Evolutionary conservation across 2,888 invertebrate species (phyloP), one percentile per base, ranked within the genome.

Genomic region (Sussaba pulchella): DNA sequence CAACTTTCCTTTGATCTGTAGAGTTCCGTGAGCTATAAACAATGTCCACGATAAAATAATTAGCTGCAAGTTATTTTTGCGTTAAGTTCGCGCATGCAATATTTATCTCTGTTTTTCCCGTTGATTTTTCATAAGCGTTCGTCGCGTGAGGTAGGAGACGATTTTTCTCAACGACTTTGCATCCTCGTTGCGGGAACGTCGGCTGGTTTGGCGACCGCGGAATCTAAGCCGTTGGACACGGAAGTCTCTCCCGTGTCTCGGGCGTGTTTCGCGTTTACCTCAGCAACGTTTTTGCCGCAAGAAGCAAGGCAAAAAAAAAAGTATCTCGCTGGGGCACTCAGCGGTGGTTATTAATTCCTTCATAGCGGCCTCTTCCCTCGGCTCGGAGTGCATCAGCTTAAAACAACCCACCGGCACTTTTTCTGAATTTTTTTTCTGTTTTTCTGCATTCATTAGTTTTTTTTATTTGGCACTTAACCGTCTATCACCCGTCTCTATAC

Each of bases 311-410:
- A 41, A 52, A 63, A 63, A 45, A 50, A 64, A 31, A 64, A 41
- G 54, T 64, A 64, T 54, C 63, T 64, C 63, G 52, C 43, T 21
- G 47, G 67, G 61, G 75, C 67, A 75, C 75, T 75, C 75, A 75
- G 67, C 67, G 50, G 50, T 61, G 61, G 59, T 75, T 75, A 75
- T 75, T 75, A 75, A 75, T 75, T 75, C 67, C 75, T 50, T 67
- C 59, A 47, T 61, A 69, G 75, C 24, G 67, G 67, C 75, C 67
- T 75, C 67, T 50, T 63, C 61, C 57, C 61, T 31, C 43, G 14
- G 31, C 67, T 41, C 67, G 26, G 52, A 75, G 67, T 69, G 69
- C 67, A 75, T 75, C 75, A 75, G 75, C 75, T 75, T 75, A 75
- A 75, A 75, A 75, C 67, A 59, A 75, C 39, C 66, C 45, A 36